Evolutionary conservation across 2,888 invertebrate genomes (phyloP), one percentile per base, ranked within the genome.

Genomic region (Apodemia duryi): DNA sequence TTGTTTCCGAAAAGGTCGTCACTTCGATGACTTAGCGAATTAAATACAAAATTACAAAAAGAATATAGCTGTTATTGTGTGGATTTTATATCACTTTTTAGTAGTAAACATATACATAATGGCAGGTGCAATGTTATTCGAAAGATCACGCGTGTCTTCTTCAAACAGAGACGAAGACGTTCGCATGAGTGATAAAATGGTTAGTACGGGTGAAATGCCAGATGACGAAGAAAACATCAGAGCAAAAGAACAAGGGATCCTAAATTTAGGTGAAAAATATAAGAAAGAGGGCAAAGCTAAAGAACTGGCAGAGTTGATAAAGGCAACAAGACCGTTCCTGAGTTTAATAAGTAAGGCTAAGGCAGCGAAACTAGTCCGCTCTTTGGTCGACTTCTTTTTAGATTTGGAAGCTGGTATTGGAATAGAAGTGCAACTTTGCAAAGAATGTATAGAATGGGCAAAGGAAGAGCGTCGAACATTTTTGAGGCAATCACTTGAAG

Each of bases 401-500:
- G 99, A 98, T 83, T 94, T 99, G 89, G 98, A 99, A 85, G 98
- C 98, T 70, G 97, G 96, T 63, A 98, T 98, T 71, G 99, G 99
- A 64, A 97, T 97, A 71, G 98, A 98, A 93, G 96, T 96, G 65
- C 96, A 97, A 87, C 91, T 98, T 69, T 97, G 97, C 86, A 97
- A 97, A 92, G 99, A 99, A 91, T 99, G 99, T 91, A 99, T 99
- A 91, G 98, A 98, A 91, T 99, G 99, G 99, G 98, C 99, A 43
- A 98, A 98, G 84, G 97, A 98, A 80, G 99, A 99, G 85, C 96
- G 98, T 73, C 95, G 99, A 74, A 99, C 98, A 29, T 99, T 99
- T 88, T 91, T 99, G 69, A 93, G 99, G 75, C 99, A 99, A 88
- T 98, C 98, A 0, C 88, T 99, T 74, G 98, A 99, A 85, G 97